These are phyloP conservation scores for Lithosia quadra DNA, from an alignment of 2,888 invertebrate genomes.

Conservation along the genomic window DNA sequence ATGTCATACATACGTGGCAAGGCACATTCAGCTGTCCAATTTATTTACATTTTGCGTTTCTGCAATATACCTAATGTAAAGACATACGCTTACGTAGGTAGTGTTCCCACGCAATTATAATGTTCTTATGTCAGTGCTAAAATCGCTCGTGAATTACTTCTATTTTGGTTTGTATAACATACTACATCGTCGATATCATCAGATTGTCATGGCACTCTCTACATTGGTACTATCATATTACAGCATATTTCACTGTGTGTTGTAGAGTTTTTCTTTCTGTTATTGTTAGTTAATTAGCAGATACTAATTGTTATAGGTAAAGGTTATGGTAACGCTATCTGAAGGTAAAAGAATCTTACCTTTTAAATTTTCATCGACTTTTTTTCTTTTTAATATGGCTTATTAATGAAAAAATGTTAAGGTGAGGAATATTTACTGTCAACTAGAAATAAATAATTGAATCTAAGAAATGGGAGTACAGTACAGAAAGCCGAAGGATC, in stretches of 20 bases:
- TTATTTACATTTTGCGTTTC: conserved; percentile 4
- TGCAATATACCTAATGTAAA: background rate
- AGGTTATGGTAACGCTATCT: too few species aligned
- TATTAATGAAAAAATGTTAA: too few species aligned
- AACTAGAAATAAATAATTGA: background rate
- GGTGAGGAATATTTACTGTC: too few species aligned
- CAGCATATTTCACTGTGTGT: too few species aligned
- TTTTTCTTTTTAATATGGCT: background rate
- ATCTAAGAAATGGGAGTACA: background rate
- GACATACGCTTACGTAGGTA: background rate
- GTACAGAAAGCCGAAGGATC: background rate
- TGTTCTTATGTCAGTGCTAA: conserved; percentile 38
- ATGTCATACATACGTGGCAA: conserved; percentile 1
- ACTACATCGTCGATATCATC: conserved; percentile 1
- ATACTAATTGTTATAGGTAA: background rate
- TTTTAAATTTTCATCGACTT: too few species aligned
- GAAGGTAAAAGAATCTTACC: too few species aligned
- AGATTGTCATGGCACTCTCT: background rate
- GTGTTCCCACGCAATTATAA: conserved; percentile 30
- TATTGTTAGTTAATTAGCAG: background rate
- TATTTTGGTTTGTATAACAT: background rate
- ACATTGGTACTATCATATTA: background rate
- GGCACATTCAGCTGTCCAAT: conserved; percentile 4
- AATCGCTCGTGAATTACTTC: conserved; percentile 20
- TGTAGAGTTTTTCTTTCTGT: background rate